Evolutionary conservation across 2,113 vertebrate genomes (phyloP).

Genomic region (Manacus vitellinus): DNA sequence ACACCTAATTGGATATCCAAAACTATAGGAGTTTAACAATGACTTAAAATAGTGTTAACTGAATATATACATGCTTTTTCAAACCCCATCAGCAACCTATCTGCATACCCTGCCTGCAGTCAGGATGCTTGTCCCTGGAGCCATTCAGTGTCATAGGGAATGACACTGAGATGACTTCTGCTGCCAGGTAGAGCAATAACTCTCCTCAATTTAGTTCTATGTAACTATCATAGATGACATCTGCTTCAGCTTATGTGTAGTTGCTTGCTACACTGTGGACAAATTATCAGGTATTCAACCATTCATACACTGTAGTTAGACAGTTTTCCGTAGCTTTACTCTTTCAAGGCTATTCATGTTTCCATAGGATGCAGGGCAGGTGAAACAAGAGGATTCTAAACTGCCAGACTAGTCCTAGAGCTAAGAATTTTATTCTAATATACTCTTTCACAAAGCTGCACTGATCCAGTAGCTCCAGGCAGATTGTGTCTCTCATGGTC

Average conservation of each 20-base stretch:
- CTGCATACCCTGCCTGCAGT: neutral
- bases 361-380: neutral
- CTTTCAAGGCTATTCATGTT: neutral
- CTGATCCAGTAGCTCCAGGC: neutral
- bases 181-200: neutral
- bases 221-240: neutral
- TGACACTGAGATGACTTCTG: neutral
- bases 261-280: neutral
- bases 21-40: neutral
- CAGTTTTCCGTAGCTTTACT: neutral
- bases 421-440: neutral
- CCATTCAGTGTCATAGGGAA: neutral
- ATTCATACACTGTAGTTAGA: neutral
- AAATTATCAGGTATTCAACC: neutral
- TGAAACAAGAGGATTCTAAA: neutral
- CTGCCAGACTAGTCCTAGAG: neutral
- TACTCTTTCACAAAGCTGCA: neutral
- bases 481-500: neutral
- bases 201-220: neutral
- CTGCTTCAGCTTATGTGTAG: neutral
- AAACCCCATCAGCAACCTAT: neutral
- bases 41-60: neutral
- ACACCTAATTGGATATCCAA: neutral
- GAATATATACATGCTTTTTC: neutral
- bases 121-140: neutral